Conservation (phyloP, 2,797 vertebrate species). For the Microctenopoma lineatum region DNA sequence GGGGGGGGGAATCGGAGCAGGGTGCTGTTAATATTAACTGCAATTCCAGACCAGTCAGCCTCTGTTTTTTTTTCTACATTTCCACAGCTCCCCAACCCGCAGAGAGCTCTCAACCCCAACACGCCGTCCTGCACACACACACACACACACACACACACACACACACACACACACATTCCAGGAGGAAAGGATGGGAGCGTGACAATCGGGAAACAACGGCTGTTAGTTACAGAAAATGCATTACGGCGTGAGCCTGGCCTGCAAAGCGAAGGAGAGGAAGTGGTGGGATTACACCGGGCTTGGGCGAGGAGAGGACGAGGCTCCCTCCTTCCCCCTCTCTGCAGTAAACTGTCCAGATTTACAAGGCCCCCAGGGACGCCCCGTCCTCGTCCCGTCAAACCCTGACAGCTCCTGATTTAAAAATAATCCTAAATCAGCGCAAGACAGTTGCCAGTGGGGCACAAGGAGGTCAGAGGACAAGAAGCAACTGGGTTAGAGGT, state of each 20-base stretch:
- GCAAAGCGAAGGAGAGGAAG: constrained; percentile 94
- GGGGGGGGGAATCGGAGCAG: constrained; percentile 49
- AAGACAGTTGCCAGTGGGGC: constrained; percentile 83
- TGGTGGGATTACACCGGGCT: constrained; percentile 93
- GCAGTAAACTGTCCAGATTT: constrained; percentile 97
- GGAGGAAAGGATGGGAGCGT: constrained; percentile 94
- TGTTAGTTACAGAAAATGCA: constrained; percentile 99
- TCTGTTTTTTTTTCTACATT: constrained; percentile 22
- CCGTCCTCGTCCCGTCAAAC: constrained; percentile 81
- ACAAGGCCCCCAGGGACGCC: constrained; percentile 91
- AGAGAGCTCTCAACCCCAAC: constrained; percentile 51
- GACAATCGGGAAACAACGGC: constrained; percentile 99
- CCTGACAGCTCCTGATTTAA: constrained; percentile 89
- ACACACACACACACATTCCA: constrained; percentile 88
- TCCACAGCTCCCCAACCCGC: constrained; percentile 42
- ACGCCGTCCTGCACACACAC: constrained; percentile 58
- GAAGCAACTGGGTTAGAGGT: constrained; percentile 3
- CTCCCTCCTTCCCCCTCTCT: constrained; percentile 81
- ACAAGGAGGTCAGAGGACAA: constrained; percentile 75
- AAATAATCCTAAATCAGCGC: constrained; percentile 92
- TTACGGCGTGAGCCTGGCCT: constrained; percentile 90
- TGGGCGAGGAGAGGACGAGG: constrained; percentile 84
- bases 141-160: constrained; percentile 46
- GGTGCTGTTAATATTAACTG: constrained; percentile 86
- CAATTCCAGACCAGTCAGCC: constrained; percentile 85